Percentiles rank a stretch among this genome's conserved stretches.
phyloP scores from a whole-genome alignment of 1,140 invertebrate genomes.

The Dendroctonus valens region DNA sequence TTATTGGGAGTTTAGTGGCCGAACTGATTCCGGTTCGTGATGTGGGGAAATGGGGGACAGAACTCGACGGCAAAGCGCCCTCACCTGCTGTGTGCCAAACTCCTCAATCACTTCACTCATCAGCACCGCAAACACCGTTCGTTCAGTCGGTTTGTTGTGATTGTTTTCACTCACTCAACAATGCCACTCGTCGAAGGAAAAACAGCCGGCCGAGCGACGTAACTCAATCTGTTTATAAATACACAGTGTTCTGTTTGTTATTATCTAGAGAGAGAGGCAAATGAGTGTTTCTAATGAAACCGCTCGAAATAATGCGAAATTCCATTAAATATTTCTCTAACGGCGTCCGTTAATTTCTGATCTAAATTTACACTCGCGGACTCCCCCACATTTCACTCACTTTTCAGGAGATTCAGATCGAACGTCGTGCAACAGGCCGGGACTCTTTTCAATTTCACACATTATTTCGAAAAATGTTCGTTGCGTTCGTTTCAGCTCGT shows the following conservation, averaged over 20 bases:
- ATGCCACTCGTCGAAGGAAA: neutral
- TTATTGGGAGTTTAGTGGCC: slow-evolving; percentile 10
- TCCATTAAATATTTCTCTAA: slow-evolving; percentile 38
- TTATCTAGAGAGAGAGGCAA: slow-evolving; percentile 18
- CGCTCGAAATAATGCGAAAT: slow-evolving; percentile 40
- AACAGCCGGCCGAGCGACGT: neutral
- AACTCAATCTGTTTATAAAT: slow-evolving; percentile 30
- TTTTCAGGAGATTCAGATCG: slow-evolving; percentile 19
- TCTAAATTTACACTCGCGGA: slow-evolving; percentile 38
- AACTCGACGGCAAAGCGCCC: neutral
- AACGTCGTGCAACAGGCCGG: neutral
- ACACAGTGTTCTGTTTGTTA: slow-evolving; percentile 18
- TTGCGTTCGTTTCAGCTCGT: no score
- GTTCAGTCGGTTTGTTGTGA: no score
- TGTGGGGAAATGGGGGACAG: no score
- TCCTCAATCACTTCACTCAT: neutral
- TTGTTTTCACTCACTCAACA: neutral
- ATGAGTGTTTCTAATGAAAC: slow-evolving; percentile 37
- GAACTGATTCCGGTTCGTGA: no score
- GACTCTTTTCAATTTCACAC: no score
- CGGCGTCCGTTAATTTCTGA: slow-evolving; percentile 36
- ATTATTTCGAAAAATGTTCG: no score
- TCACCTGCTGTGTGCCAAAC: neutral
- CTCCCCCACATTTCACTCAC: slow-evolving; percentile 38
- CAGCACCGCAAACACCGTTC: no score